Conservation (phyloP, 64 coral and sea anemone genomes). For the Actinia tenebrosa region DNA sequence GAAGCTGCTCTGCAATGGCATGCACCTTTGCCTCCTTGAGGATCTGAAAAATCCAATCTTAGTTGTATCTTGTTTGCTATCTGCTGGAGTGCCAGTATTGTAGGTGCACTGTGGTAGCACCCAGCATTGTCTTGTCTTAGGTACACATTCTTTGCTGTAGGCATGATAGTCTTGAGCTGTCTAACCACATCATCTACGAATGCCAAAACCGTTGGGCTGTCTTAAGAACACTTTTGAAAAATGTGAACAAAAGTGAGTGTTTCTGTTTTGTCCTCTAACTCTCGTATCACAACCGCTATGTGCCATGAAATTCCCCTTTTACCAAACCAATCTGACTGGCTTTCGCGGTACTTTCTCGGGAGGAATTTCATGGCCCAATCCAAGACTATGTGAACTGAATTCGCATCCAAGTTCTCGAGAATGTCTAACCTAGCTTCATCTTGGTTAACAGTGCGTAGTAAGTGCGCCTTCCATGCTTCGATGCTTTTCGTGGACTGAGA, state of each 20-base stretch:
- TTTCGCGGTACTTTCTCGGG: slow-evolving; percentile 31
- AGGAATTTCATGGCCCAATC: slow-evolving; percentile 51
- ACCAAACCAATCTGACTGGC: slow-evolving; percentile 30
- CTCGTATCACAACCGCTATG: slow-evolving; percentile 19
- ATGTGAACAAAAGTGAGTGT: slow-evolving; percentile 30
- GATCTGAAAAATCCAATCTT: not conserved
- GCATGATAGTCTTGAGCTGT: slow-evolving; percentile 17
- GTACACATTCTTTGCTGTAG: not conserved
- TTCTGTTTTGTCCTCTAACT: not conserved
- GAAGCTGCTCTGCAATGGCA: not conserved
- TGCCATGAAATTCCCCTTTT: slow-evolving; percentile 52
- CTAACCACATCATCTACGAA: slow-evolving; percentile 31
- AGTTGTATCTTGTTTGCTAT: not conserved
- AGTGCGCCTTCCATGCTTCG: slow-evolving; percentile 7
- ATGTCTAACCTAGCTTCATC: slow-evolving; percentile 30
- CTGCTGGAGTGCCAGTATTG: not conserved
- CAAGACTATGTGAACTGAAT: slow-evolving; percentile 15
- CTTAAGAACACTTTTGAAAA: slow-evolving; percentile 24
- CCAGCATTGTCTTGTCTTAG: slow-evolving; percentile 40
- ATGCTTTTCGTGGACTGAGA: slow-evolving; percentile 9
- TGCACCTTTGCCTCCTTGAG: not conserved
- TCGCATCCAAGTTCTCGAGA: slow-evolving; percentile 16
- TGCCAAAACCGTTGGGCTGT: slow-evolving; percentile 33
- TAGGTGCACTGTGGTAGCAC: not conserved
- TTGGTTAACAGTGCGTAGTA: slow-evolving; percentile 23